Conservation (phyloP, 2,113 vertebrate genomes). For the Potamarius usumacintae region DNA sequence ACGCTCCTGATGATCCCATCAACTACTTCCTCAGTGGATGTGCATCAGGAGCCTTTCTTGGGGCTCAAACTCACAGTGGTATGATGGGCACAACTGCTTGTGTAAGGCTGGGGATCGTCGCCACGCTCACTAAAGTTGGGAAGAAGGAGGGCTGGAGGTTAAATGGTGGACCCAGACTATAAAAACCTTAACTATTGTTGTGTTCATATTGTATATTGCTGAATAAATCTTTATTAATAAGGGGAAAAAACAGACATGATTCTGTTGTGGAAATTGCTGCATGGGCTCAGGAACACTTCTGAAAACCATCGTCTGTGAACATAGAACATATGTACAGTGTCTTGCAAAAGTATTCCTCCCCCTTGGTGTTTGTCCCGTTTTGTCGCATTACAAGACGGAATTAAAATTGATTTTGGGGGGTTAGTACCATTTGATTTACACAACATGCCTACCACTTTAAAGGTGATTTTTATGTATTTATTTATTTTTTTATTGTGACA, state of each 20-base stretch:
- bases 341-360: too few relatives aligned
- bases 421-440: too few relatives aligned
- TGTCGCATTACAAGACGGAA: too few relatives aligned
- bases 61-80: slow-evolving; percentile 80
- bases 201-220: slow-evolving; percentile 60
- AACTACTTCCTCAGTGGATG: slow-evolving; percentile 93
- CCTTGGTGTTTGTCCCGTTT: too few relatives aligned
- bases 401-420: too few relatives aligned
- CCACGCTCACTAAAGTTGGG: slow-evolving; percentile 78
- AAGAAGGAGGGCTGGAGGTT: slow-evolving; percentile 84
- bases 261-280: too few relatives aligned
- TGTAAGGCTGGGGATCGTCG: slow-evolving; percentile 73
- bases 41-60: slow-evolving; percentile 79
- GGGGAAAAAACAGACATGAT: neutral
- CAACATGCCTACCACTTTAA: too few relatives aligned
- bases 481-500: too few relatives aligned
- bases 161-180: slow-evolving; percentile 74
- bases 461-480: too few relatives aligned
- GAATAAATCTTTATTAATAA: slow-evolving; percentile 48
- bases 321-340: too few relatives aligned
- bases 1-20: slow-evolving; percentile 79
- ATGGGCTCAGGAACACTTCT: too few relatives aligned
- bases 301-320: too few relatives aligned
- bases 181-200: slow-evolving; percentile 42
- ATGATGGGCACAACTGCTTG: slow-evolving; percentile 73